Evolutionary conservation across 2,888 invertebrate species (phyloP), one percentile per base, ranked within the genome.

Genomic region (Carabus problematicus): DNA sequence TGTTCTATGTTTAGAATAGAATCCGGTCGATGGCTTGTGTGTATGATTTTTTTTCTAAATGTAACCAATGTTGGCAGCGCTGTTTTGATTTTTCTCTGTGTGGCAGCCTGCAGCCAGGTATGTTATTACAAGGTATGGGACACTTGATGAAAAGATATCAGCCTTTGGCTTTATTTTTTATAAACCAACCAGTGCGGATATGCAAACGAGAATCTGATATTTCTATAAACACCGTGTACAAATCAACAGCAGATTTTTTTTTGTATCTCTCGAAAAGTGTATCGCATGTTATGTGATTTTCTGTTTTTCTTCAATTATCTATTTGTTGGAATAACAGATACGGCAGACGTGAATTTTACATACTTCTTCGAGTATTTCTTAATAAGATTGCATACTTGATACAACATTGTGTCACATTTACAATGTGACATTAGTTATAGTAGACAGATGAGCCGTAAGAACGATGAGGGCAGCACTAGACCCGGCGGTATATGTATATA

Each of bases 61-160:
- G 43, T n/a, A 61, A 16, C 52, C 11, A n/a, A 49, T 12, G 14
- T 29, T 0, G 9, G 41, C 12, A 29, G 59, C 12, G 3, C 11
- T 61, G 62, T 52, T 64, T 41, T 64, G 64, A 64, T 64, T 64
- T 64, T 64, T 64, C 19, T 54, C 19, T 19, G 42, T 12, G 12
- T 11, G 29, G 64, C 55, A 39, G 40, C 49, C 16, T 52, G 52
- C 9, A n/a, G n/a, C n/a, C n/a, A 41, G 49, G 41, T 54, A 18
- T 66, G 49, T 66, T 66, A 59, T 66, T 58, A 40, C 41, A 66
- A 66, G 66, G 66, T 58, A 58, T 66, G 66, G 43, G 43, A 66
- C 66, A 66, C 58, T 47, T 66, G 66, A 66, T 66, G 66, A 56
- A 66, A 66, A 66, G 66, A 66, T 66, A 66, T 66, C 59, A 66